Conservation (phyloP, 2,113 vertebrate species). For the Kobus ellipsiprymnus region DNA sequence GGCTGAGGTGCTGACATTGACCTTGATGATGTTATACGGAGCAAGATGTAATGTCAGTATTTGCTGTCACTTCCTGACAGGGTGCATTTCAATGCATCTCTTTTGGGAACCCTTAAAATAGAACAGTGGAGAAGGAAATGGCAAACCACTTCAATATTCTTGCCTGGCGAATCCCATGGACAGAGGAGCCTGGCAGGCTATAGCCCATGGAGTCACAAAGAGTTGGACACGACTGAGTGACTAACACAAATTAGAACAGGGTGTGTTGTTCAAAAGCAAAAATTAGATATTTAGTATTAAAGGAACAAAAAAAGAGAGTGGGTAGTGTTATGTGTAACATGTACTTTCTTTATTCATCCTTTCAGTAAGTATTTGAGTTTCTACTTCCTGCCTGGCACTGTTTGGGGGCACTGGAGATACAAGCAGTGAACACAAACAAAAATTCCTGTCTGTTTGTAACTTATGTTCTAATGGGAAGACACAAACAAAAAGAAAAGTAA, state of each 20-base stretch:
- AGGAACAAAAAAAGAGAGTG: background rate
- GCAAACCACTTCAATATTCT: background rate
- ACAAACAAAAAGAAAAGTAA: background rate
- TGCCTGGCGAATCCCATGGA: background rate
- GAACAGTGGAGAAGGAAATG: background rate
- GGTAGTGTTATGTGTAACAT: background rate
- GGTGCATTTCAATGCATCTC: background rate
- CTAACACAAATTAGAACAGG: background rate
- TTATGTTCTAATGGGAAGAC: conserved; percentile 3
- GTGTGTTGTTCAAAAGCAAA: background rate
- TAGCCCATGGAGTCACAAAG: background rate
- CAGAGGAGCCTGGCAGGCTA: background rate
- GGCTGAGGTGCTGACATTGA: background rate
- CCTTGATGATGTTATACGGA: background rate
- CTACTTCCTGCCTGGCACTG: background rate
- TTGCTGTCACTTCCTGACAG: conserved; percentile 6
- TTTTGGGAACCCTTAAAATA: background rate
- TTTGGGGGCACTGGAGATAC: background rate
- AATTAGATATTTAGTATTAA: background rate
- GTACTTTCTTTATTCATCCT: background rate
- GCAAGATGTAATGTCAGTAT: background rate
- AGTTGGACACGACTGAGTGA: background rate
- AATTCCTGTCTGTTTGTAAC: background rate
- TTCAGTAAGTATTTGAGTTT: background rate
- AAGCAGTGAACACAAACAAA: background rate